Evolutionary conservation across 2,888 invertebrate genomes (phyloP), one percentile per base, ranked within the genome.

Genomic region (Omphaloscelis lunosa): DNA sequence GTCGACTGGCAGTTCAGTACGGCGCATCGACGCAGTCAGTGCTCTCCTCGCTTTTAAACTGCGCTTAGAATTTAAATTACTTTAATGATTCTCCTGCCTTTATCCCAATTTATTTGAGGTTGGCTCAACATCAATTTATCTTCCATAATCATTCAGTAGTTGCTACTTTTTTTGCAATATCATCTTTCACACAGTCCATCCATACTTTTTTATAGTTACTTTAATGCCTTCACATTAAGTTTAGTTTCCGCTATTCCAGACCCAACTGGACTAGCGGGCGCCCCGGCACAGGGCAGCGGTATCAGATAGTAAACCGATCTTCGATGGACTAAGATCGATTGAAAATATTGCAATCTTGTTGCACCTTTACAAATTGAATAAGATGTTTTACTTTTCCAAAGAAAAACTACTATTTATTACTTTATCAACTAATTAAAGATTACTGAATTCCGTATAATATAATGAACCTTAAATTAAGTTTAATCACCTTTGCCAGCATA

Each of bases 1-100:
- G 98, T 98, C 80, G 98, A 98, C 93, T 98, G 98, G 98, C 97
- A 98, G 75, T 98, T 98, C 92, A 98, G 98, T 61, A 98, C 98
- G 1, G 97, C 98, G 45, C 98, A 98, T 88, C 95, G 98, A 87
- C 96, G 98, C 94, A 98, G 98, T 98, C 91, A 95, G 95, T 90
- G 65, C 51, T 27, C 69, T 76, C 75, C 6, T 66, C 58, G 61
- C 69, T 62, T 77, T 39, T 48, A 34, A 34, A 15, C 20, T 73
- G 8, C 72, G 0, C 23, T 41, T 29, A 53, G 11, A 17, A 56
- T 67, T 34, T 56, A 29, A 53, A 53, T 17, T 23, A 34, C 9
- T 23, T 34, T 17, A 29, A 34, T 58, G 0, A 34, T 68, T 68
- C 53, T 67, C n/a, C 29, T 29, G 1, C 23, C 51, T 0, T 11